Conservation (phyloP, 2,888 invertebrate species). For the Tenthredo mesomela region DNA sequence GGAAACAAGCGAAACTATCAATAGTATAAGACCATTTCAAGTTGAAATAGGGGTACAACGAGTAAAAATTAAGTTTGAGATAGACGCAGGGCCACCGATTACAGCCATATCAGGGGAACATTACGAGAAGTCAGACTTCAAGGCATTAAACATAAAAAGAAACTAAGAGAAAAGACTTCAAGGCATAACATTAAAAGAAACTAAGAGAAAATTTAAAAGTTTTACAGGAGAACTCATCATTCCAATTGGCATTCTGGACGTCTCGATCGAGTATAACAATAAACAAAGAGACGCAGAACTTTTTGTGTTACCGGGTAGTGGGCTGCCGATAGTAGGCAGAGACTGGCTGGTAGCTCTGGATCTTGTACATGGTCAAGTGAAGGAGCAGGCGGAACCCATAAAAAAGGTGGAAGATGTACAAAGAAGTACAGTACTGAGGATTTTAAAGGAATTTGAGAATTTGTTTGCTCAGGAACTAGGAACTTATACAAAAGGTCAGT, state of each 20-base stretch:
- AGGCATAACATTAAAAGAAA: conserved; percentile 31
- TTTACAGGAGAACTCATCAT: conserved; percentile 35
- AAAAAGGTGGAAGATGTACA: background rate
- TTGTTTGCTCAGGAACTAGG: conserved; percentile 56
- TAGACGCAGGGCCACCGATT: conserved; percentile 50
- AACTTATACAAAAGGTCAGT: conserved; percentile 49
- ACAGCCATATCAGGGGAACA: conserved; percentile 37
- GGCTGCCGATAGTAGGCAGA: conserved; percentile 53
- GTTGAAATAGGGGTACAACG: conserved; percentile 31
- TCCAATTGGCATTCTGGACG: conserved; percentile 38
- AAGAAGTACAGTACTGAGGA: background rate
- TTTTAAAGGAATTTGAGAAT: background rate
- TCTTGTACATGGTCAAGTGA: background rate
- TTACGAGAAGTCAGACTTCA: background rate
- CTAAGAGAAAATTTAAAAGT: conserved; percentile 34
- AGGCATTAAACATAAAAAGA: conserved; percentile 31
- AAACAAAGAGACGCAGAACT: conserved; percentile 9
- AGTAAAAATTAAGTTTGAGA: conserved; percentile 35
- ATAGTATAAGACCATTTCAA: conserved; percentile 36
- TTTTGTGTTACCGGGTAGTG: conserved; percentile 56
- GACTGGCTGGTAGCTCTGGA: conserved; percentile 40
- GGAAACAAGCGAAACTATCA: background rate
- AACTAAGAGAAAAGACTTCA: background rate
- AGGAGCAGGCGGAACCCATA: background rate
- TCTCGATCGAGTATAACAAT: background rate